A percentile compares a stretch with the other conserved stretches of the same genome.
phyloP scores from a whole-genome alignment of 2,113 vertebrate species.

The Pampusana beccarii region DNA sequence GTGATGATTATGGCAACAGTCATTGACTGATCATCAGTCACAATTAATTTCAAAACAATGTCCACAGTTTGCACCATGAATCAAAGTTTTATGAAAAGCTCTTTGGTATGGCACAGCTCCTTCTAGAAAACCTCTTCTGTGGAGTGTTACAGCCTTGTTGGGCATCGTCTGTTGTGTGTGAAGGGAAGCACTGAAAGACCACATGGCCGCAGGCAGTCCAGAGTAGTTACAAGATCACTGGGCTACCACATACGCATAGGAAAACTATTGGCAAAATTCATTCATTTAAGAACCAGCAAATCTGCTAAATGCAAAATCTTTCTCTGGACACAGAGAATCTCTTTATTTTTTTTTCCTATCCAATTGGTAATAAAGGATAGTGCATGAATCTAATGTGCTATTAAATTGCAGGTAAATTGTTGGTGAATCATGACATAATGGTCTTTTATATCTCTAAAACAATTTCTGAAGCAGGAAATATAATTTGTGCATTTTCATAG shows the following conservation, averaged over 20 bases:
- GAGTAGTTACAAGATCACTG: conserved; percentile 60
- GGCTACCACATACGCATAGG: not conserved
- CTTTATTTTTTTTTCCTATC: not conserved
- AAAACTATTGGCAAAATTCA: conserved; percentile 43
- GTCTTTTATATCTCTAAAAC: conserved; percentile 43
- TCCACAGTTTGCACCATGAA: conserved; percentile 68
- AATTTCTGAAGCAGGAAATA: conserved; percentile 28
- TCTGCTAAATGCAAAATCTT: conserved; percentile 39
- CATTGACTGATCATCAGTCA: conserved; percentile 88
- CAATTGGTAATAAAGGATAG: conserved; percentile 61
- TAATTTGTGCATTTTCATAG: conserved; percentile 22
- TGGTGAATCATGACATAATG: conserved; percentile 49
- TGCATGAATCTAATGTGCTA: conserved; percentile 48
- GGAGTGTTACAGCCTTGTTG: conserved; percentile 61
- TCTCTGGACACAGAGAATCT: conserved; percentile 17
- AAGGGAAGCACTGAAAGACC: conserved; percentile 43
- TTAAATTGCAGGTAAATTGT: conserved; percentile 65
- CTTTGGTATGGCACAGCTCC: conserved; percentile 68
- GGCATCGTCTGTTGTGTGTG: conserved; percentile 55
- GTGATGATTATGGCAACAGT: conserved; percentile 89
- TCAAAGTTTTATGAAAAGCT: conserved; percentile 78
- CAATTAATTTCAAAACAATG: conserved; percentile 83
- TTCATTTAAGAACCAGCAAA: conserved; percentile 64
- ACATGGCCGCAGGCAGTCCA: conserved; percentile 62
- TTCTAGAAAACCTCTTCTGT: conserved; percentile 64